These are phyloP conservation scores for Pseudopipra pipra DNA, from an alignment of 2,113 vertebrate species.

Conservation along the genomic window DNA sequence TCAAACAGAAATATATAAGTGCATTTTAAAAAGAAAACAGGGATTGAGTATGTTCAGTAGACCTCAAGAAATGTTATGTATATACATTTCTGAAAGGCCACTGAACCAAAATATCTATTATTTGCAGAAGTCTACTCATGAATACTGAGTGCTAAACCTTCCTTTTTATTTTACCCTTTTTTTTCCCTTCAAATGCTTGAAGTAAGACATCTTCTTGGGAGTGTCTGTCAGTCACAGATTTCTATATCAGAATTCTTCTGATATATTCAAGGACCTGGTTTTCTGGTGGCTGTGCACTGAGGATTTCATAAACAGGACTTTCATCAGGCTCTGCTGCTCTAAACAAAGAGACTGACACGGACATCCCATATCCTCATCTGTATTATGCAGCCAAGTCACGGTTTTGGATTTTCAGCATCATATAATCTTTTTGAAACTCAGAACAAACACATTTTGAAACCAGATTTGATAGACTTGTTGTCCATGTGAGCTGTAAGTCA, in stretches of 20 bases:
- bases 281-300: neutral
- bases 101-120: neutral
- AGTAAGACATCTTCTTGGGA: neutral
- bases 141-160: neutral
- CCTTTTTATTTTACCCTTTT: neutral
- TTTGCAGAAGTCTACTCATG: neutral
- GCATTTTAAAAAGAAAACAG: neutral
- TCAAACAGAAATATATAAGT: neutral
- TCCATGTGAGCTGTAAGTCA: neutral
- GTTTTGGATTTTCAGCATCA: neutral
- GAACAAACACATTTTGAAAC: neutral
- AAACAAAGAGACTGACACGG: neutral
- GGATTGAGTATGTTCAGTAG: neutral
- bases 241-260: neutral
- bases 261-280: neutral
- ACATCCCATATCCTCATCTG: neutral
- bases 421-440: neutral
- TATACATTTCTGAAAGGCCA: neutral
- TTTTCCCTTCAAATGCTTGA: neutral
- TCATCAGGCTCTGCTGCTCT: neutral
- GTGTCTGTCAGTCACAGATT: neutral
- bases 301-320: neutral
- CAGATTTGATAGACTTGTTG: neutral
- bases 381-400: neutral
- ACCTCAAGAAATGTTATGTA: neutral